Evolutionary conservation across 2,888 invertebrate genomes (phyloP).

Genomic region (Chaitophorus viminalis): DNA sequence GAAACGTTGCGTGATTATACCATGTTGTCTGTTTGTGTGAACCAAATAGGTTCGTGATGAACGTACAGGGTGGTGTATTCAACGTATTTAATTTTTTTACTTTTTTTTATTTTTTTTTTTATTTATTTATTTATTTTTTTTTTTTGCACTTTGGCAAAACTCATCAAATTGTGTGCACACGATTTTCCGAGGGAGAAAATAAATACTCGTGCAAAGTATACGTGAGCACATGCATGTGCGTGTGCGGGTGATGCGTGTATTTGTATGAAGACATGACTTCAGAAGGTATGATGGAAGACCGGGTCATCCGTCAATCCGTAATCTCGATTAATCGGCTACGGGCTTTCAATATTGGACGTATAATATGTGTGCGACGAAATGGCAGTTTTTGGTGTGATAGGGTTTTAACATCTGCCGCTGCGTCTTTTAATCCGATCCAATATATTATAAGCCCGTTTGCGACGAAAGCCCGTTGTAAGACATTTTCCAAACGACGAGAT

Average conservation of each 20-base stretch:
- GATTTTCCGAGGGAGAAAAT: constrained; percentile 28
- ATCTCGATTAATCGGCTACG: constrained; percentile 36
- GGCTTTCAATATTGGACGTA: constrained; percentile 17
- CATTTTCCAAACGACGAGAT: neutral
- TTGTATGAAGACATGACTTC: neutral
- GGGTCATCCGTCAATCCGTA: constrained; percentile 49
- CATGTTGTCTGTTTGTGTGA: constrained; percentile 30
- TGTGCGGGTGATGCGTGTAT: no score
- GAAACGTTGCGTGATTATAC: constrained; percentile 47
- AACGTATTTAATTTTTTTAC: neutral
- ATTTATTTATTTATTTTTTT: neutral
- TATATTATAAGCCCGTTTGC: no score
- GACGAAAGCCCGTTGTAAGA: neutral
- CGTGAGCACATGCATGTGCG: neutral
- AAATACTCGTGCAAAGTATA: neutral
- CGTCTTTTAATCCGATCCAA: constrained; percentile 7
- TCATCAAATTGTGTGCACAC: constrained; percentile 9
- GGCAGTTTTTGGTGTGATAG: neutral
- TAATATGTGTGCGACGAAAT: neutral
- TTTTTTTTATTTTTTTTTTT: constrained; percentile 4
- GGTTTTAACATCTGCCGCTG: constrained; percentile 34
- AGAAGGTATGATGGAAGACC: neutral
- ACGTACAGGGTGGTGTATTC: neutral
- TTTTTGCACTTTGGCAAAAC: constrained; percentile 36
- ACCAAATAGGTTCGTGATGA: constrained; percentile 50